Percentiles rank a stretch among this genome's conserved stretches.
These are phyloP conservation scores for Acestrorhynchus altus DNA, from an alignment of 2,797 vertebrate species.

Conservation along the genomic window DNA sequence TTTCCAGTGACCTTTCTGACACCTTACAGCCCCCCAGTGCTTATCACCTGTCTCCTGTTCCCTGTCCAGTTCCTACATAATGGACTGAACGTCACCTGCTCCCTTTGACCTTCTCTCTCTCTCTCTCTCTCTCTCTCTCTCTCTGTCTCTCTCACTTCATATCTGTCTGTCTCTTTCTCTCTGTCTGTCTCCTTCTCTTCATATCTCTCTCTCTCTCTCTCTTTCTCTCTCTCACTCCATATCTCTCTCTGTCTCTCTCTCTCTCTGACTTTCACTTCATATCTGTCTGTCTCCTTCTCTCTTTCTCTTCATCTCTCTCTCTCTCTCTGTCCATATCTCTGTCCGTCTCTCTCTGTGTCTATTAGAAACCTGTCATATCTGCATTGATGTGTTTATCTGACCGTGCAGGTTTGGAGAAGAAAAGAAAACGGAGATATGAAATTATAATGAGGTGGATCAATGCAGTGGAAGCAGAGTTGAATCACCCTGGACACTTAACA, in stretches of 20 bases:
- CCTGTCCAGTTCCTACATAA: conserved; percentile 27
- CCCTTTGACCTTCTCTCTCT: conserved; percentile 45
- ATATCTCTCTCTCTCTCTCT: neutral
- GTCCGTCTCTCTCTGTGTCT: neutral
- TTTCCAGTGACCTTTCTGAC: conserved; percentile 66
- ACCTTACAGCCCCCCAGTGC: conserved; percentile 64
- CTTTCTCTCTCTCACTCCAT: neutral
- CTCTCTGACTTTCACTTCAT: neutral
- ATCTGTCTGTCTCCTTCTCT: neutral
- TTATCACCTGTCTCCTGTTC: conserved; percentile 67
- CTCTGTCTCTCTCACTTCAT: conserved; percentile 1
- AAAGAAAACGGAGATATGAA: conserved; percentile 17
- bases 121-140: conserved; percentile 23
- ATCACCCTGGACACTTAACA: neutral
- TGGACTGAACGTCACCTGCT: conserved; percentile 40
- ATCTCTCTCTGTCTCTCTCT: neutral
- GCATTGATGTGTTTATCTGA: conserved; percentile 18
- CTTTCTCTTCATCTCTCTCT: neutral
- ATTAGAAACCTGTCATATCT: neutral
- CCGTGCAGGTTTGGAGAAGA: neutral
- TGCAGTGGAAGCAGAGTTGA: neutral
- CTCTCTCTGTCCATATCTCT: neutral
- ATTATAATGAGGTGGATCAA: conserved; percentile 30
- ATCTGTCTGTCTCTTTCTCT: neutral
- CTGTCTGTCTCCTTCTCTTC: neutral